These are phyloP conservation scores for Chalcosyrphus nemorum DNA, from an alignment of 2,888 invertebrate species.

Conservation along the genomic window DNA sequence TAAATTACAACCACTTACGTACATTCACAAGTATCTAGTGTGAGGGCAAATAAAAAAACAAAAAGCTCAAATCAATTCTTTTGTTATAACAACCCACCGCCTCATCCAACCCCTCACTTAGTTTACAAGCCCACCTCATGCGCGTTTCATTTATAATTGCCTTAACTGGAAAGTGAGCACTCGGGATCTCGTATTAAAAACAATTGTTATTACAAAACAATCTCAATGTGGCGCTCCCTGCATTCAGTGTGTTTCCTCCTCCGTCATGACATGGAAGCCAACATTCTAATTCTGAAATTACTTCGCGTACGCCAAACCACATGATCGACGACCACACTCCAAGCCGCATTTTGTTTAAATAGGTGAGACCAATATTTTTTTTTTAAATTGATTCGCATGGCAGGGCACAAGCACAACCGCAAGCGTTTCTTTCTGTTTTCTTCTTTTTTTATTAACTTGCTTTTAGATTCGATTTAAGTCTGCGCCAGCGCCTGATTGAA, in stretches of 20 bases:
- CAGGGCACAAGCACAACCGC: constrained; percentile 32
- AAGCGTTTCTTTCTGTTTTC: constrained; percentile 27
- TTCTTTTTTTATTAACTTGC: constrained; percentile 3
- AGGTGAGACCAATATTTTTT: constrained; percentile 62
- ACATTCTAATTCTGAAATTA: constrained; percentile 60
- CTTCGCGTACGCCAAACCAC: constrained; percentile 60
- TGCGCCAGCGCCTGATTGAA: constrained; percentile 14
- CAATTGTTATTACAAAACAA: constrained; percentile 44
- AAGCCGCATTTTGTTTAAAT: constrained; percentile 44
- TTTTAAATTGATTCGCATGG: constrained; percentile 65
- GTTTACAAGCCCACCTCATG: constrained; percentile 24
- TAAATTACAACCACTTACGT: constrained; percentile 52
- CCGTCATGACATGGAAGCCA: constrained; percentile 15
- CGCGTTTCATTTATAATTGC: constrained; percentile 14
- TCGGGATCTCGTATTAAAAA: background rate
- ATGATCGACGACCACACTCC: constrained; percentile 49
- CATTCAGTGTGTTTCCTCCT: background rate
- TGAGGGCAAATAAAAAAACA: constrained; percentile 32
- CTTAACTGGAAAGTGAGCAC: constrained; percentile 2
- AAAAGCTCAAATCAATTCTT: constrained; percentile 55
- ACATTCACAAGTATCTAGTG: constrained; percentile 15
- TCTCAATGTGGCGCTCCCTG: constrained; percentile 19
- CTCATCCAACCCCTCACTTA: background rate
- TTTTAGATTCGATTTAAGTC: constrained; percentile 6
- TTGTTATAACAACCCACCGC: background rate